A percentile compares a stretch with the other conserved stretches of the same genome.
Evolutionary conservation across 2,113 vertebrate genomes (phyloP).

Genomic region (Mohoua ochrocephala): DNA sequence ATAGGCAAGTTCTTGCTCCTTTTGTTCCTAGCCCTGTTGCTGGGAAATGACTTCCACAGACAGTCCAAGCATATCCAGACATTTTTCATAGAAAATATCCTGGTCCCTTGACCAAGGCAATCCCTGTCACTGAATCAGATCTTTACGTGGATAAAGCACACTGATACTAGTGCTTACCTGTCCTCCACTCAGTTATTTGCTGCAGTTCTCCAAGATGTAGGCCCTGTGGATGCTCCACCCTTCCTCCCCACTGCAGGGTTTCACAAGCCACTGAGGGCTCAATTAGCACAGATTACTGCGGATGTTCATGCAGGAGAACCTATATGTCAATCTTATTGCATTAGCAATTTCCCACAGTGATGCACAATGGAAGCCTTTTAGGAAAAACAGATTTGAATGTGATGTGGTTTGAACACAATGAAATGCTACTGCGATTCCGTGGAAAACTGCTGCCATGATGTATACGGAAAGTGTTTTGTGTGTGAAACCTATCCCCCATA

Average conservation of each 20-base stretch:
- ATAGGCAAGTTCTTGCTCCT: neutral
- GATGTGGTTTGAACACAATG: slow-evolving; percentile 13
- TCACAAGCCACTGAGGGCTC: neutral
- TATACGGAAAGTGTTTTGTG: neutral
- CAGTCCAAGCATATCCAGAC: neutral
- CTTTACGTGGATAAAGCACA: neutral
- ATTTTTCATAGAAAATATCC: neutral
- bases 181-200: neutral
- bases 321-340: slow-evolving; percentile 55
- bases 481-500: neutral
- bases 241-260: neutral
- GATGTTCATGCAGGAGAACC: slow-evolving; percentile 29
- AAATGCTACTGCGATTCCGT: slow-evolving; percentile 36
- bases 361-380: slow-evolving; percentile 63
- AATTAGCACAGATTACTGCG: slow-evolving; percentile 16
- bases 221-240: neutral
- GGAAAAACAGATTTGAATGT: slow-evolving; percentile 44
- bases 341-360: slow-evolving; percentile 62
- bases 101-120: neutral
- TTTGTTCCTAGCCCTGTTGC: neutral
- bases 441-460: slow-evolving; percentile 22
- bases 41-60: neutral
- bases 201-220: neutral
- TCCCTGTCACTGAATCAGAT: neutral
- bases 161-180: neutral